phyloP scores from a whole-genome alignment of 2,113 vertebrate species.

The Lepidothrix coronata region DNA sequence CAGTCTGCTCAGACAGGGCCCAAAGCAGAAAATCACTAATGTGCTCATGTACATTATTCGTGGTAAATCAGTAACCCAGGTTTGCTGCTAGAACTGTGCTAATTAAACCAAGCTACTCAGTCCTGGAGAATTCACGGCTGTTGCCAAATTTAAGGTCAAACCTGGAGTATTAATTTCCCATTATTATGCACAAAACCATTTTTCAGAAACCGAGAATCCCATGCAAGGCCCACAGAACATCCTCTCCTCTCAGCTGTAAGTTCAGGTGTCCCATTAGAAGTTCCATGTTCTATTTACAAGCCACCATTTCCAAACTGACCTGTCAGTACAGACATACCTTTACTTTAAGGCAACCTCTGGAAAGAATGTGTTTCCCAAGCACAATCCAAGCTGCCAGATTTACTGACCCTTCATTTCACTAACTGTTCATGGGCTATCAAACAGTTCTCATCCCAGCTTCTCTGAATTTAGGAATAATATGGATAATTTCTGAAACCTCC shows the following conservation, averaged over 20 bases:
- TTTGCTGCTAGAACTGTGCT: not conserved
- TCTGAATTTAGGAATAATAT: rapidly evolving
- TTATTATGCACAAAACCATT: rapidly evolving
- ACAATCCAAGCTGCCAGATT: not conserved
- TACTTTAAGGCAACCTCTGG: not conserved
- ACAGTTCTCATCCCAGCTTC: too few relatives aligned
- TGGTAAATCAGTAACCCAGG: rapidly evolving
- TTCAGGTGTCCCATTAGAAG: not conserved
- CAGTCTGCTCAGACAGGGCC: not conserved
- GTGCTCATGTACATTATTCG: rapidly evolving
- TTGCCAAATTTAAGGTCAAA: not conserved
- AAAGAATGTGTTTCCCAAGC: not conserved
- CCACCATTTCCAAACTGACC: rapidly evolving
- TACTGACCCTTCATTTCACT: not conserved
- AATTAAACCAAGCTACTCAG: not conserved
- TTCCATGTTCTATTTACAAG: rapidly evolving
- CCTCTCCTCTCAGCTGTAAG: rapidly evolving
- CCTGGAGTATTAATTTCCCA: not conserved
- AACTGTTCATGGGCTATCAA: rapidly evolving
- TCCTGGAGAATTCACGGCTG: rapidly evolving
- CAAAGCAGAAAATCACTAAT: rapidly evolving
- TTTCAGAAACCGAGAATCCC: not conserved
- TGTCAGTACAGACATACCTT: rapidly evolving
- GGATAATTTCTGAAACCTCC: not conserved
- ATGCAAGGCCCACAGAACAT: rapidly evolving